Percentiles rank a stretch among this genome's conserved stretches.
phyloP scores from a whole-genome alignment of 2,888 invertebrate genomes.

The Leptinotarsa peninsularis region DNA sequence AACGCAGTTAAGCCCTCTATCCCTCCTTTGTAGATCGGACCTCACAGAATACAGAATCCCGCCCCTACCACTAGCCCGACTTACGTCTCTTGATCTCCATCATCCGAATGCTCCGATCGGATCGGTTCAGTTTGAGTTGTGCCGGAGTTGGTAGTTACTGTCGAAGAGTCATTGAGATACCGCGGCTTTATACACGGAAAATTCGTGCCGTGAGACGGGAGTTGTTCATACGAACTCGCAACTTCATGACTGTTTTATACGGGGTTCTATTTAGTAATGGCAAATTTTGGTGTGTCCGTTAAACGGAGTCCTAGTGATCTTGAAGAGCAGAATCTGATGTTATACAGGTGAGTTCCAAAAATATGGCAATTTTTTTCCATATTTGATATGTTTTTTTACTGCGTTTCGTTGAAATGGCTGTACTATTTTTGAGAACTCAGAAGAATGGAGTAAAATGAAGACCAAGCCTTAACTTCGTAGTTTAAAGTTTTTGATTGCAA shows the following conservation, averaged over 20 bases:
- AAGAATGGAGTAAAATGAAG: too few relatives aligned
- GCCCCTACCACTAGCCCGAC: constrained; percentile 31
- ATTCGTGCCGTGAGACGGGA: not conserved
- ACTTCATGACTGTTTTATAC: constrained; percentile 23
- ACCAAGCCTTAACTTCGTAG: too few relatives aligned
- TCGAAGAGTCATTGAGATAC: not conserved
- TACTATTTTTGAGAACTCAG: too few relatives aligned
- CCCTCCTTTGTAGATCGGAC: constrained; percentile 30
- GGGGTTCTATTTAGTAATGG: constrained; percentile 43
- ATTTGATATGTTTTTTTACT: not conserved
- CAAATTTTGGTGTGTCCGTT: constrained; percentile 52
- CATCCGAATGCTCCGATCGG: constrained; percentile 9
- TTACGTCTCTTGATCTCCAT: constrained; percentile 19
- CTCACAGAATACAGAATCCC: constrained; percentile 28
- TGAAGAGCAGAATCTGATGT: constrained; percentile 51
- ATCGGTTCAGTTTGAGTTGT: constrained; percentile 17
- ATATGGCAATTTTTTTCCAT: not conserved
- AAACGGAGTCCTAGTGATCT: constrained; percentile 53
- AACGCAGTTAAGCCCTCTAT: constrained; percentile 33
- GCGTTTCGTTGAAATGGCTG: too few relatives aligned
- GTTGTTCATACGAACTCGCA: not conserved
- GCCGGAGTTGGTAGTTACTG: not conserved
- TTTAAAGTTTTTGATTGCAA: too few relatives aligned
- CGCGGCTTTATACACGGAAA: not conserved
- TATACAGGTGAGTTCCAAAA: constrained; percentile 47